These are phyloP conservation scores for Pterostichus madidus DNA, from an alignment of 2,888 invertebrate genomes.

Conservation along the genomic window DNA sequence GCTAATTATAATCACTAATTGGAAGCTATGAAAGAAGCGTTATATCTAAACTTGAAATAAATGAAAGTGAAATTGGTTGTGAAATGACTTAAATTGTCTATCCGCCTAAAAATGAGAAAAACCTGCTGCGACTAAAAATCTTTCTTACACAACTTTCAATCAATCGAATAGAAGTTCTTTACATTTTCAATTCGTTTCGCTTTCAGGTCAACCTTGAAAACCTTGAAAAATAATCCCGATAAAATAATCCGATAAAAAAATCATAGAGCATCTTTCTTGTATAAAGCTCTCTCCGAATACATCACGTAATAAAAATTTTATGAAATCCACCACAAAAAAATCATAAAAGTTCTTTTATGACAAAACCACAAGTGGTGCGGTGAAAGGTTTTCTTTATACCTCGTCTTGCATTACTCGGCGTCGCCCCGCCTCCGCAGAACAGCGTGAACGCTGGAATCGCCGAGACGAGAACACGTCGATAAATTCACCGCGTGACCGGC, in stretches of 20 bases:
- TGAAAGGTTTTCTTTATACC: conserved; percentile 30
- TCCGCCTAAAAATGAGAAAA: no score
- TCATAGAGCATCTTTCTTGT: conserved; percentile 6
- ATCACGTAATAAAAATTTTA: conserved; percentile 36
- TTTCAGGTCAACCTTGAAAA: neutral
- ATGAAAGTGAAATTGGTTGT: no score
- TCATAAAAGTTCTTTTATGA: conserved; percentile 24
- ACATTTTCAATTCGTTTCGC: conserved; percentile 16
- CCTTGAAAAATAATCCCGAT: conserved; percentile 27
- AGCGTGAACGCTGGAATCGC: neutral
- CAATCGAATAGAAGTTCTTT: neutral
- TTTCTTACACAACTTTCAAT: no score
- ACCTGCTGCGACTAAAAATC: no score
- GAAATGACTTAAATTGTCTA: no score
- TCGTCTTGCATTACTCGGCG: conserved; percentile 13
- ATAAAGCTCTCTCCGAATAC: conserved; percentile 14
- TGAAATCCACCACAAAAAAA: conserved; percentile 42
- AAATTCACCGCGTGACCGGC: conserved; percentile 32
- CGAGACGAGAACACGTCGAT: conserved; percentile 32
- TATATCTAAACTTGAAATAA: no score
- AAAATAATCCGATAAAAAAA: conserved; percentile 35
- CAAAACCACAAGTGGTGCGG: conserved; percentile 15
- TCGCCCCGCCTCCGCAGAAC: no score
- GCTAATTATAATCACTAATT: no score
- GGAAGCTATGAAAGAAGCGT: no score